Base-by-base conservation (phyloP, 2,888 invertebrate genomes). In the Pyrgus malvae region DNA sequence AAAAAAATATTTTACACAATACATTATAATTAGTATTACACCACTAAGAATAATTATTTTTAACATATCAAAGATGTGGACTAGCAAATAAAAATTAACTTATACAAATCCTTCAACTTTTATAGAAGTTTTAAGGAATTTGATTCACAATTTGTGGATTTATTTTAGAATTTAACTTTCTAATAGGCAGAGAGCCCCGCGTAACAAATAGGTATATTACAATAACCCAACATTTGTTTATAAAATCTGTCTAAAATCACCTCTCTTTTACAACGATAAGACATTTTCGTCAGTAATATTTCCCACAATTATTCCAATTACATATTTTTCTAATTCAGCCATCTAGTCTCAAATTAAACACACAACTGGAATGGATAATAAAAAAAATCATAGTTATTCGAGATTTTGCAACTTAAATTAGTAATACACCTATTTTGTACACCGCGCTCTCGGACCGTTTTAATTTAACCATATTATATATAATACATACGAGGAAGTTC, bases 1-100 rank as follows among this genome's bases (percentile, higher is more conserved):
- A 87, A 87, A 86, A 86, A 86, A 85, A 86, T 86, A 83, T 87
- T 86, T 87, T 88, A 86, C 88, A 90, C 84, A 85, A 84, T 87
- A 89, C 86, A 85, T 87, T 87, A 86, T 83, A 85, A 87, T 90
- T 90, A 90, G 88, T 90, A 81, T 87, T 89, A 88, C 84, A 88
- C 84, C 74, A 76, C 89, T 90, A 90, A 84, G 83, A 83, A 87
- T 88, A 84, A 84, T 85, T 83, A 85, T 80, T 76, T 60, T 85
- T 84, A 86, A 88, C 83, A 87, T 86, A 88, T 81, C 76, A 83
- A 80, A 83, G 78, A 80, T 67, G 80, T 82, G 85, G 89, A 90
- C 89, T 90, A 90, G 89, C 89, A 89, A 90, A 88, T 84, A 83
- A 89, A 81, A 83, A 72, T 80, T 78, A 86, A 83, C 77, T 78